Evolutionary conservation across 2,888 invertebrate species (phyloP), one percentile per base, ranked within the genome.

Genomic region (Dysmachus trigonus): DNA sequence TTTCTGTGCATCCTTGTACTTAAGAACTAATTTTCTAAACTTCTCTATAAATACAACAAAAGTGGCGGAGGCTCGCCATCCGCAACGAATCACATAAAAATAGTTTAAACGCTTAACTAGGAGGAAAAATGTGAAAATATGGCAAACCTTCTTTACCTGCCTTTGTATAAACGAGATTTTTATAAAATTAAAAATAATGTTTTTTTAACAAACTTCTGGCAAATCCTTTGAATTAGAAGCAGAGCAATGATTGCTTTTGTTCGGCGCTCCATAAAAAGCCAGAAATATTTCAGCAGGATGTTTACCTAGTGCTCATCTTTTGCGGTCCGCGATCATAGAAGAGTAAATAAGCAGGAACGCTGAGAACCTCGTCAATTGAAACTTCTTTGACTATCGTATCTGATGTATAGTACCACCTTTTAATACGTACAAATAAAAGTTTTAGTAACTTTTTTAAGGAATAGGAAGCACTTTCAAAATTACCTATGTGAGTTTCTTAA

Each of bases 261-360:
- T 22, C 51, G 30, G 79, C 27, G 18, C 15, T 51, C 31, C 31
- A 3, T 73, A n/a, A 3, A n/a, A 33, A 30, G 27, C 31, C 31
- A 33, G 8, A 81, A 18, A n/a, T 85, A 31, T 53, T 77, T 27
- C 15, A 41, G 62, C 33, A 51, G 30, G 71, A 15, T 4, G 38
- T 85, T 88, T 88, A 88, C 86, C 87, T 86, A 1, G 79, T 62
- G 22, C 91, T 90, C 72, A 92, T 88, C 74, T 88, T 88, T 85
- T 92, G 92, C 73, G 91, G 90, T 35, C 92, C 91, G 18, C 92
- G 90, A 89, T 98, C 98, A 92, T 99, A 99, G 93, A 98, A 98
- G 87, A 99, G 93, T 94, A 99, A 95, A 93, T 98, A 99, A 18
- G 98, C 98, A 86, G 96, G 95, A 89, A 96, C 95, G 88, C 95